Evolutionary conservation across 2,797 vertebrate species (phyloP).

Genomic region (Geotrypetes seraphini): DNA sequence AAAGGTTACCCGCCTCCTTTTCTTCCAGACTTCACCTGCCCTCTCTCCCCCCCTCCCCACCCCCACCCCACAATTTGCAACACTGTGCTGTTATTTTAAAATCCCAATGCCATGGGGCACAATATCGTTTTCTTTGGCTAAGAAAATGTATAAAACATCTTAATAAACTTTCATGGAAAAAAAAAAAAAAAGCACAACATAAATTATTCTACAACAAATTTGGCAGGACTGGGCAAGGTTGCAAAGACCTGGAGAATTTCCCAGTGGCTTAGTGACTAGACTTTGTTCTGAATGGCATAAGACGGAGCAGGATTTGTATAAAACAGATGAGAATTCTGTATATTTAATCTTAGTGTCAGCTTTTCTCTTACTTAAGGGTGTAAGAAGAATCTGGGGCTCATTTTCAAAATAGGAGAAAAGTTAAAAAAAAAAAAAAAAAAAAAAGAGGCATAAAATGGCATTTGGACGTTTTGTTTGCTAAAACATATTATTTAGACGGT

Average conservation of each 20-base stretch:
- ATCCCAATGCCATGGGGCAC: slow-evolving; percentile 42
- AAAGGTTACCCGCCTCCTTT: slow-evolving; percentile 40
- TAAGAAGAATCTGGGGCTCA: slow-evolving; percentile 10
- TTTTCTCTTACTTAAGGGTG: slow-evolving; percentile 24
- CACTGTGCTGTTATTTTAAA: slow-evolving; percentile 43
- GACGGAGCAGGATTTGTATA: slow-evolving; percentile 48
- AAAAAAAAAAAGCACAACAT: no score
- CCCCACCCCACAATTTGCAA: slow-evolving; percentile 34
- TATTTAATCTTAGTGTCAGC: slow-evolving; percentile 37
- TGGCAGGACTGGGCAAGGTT: slow-evolving; percentile 60
- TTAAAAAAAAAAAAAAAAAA: no score
- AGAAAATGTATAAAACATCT: slow-evolving; percentile 42
- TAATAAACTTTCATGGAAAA: no score
- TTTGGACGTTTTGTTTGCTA: no score
- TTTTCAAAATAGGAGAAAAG: no score
- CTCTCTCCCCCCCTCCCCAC: no score
- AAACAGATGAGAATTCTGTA: slow-evolving; percentile 57
- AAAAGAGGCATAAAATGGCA: no score
- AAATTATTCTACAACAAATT: slow-evolving; percentile 58
- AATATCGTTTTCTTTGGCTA: slow-evolving; percentile 62
- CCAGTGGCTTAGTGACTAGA: slow-evolving; percentile 59
- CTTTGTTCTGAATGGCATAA: slow-evolving; percentile 45
- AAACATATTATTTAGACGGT: no score
- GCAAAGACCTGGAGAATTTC: slow-evolving; percentile 52
- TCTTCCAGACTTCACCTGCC: no score